A percentile compares a stretch with the other conserved stretches of the same genome.
These are phyloP conservation scores for Subanguina moxae DNA, from an alignment of 1,140 invertebrate species.

Conservation along the genomic window DNA sequence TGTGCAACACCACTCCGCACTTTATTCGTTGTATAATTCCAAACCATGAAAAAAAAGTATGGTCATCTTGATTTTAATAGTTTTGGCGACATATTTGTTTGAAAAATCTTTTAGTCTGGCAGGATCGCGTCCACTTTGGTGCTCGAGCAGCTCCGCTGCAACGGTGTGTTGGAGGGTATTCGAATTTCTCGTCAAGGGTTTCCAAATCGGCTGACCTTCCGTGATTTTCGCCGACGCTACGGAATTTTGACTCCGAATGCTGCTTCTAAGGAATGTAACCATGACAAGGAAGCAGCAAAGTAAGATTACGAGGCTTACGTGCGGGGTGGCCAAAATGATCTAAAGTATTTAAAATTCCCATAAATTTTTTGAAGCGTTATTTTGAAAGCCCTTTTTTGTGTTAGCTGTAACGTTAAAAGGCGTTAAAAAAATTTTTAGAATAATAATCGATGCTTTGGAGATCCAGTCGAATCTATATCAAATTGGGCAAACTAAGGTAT, in stretches of 20 bases:
- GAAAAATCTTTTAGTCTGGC: slow-evolving; percentile 69
- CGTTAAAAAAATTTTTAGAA: slow-evolving; percentile 56
- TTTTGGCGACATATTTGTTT: too few relatives aligned
- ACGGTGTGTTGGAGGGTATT: slow-evolving; percentile 98
- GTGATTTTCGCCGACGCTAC: slow-evolving; percentile 75
- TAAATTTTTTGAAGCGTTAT: neutral
- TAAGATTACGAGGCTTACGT: too few relatives aligned
- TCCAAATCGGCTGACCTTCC: slow-evolving; percentile 75
- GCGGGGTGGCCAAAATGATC: too few relatives aligned
- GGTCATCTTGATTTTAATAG: slow-evolving; percentile 3
- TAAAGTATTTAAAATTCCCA: too few relatives aligned
- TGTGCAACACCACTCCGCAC: slow-evolving; percentile 96
- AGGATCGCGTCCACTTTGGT: slow-evolving; percentile 95
- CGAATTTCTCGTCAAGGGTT: slow-evolving; percentile 98
- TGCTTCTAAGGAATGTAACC: slow-evolving; percentile 98
- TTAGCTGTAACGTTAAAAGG: too few relatives aligned
- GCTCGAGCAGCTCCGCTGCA: slow-evolving; percentile 91
- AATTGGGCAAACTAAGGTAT: slow-evolving; percentile 94
- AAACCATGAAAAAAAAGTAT: slow-evolving; percentile 89
- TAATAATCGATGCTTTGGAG: slow-evolving; percentile 80
- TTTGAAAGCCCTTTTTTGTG: neutral
- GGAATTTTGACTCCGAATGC: slow-evolving; percentile 95
- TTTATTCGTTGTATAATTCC: slow-evolving; percentile 99
- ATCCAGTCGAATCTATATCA: slow-evolving; percentile 89
- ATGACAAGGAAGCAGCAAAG: slow-evolving; percentile 97